Conservation (phyloP, 92 coral and sea anemone genomes). For the Porites rus region DNA sequence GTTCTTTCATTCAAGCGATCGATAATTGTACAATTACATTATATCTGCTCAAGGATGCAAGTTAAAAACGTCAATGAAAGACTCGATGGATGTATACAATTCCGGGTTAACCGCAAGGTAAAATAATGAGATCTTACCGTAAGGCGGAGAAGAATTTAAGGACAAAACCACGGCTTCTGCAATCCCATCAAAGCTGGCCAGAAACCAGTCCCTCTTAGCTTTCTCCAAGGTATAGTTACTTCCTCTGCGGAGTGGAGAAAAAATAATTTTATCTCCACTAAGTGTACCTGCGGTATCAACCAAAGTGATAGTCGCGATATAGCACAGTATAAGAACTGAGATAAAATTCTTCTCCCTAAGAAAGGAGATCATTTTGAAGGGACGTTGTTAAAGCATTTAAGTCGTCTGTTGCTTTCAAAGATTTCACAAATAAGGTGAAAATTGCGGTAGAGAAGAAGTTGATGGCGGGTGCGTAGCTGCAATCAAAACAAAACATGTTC, state of each 20-base stretch:
- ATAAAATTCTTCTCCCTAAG: conserved; percentile 24
- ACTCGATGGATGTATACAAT: background rate
- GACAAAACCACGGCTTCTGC: conserved; percentile 67
- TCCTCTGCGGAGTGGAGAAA: conserved; percentile 61
- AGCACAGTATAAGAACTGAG: background rate
- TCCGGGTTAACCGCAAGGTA: no score
- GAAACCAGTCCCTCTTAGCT: conserved; percentile 71
- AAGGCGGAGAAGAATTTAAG: conserved; percentile 73
- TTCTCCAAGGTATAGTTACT: conserved; percentile 58
- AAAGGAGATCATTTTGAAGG: conserved; percentile 32
- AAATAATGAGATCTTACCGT: conserved; percentile 65
- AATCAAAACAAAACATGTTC: conserved; percentile 48
- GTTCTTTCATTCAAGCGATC: background rate
- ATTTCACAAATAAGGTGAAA: background rate
- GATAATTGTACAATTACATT: background rate
- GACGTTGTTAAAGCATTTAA: conserved; percentile 4
- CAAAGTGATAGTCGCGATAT: background rate
- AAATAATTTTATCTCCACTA: conserved; percentile 55
- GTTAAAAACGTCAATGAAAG: background rate
- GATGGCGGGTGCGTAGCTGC: conserved; percentile 26
- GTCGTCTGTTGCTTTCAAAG: background rate
- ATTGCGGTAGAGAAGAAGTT: background rate
- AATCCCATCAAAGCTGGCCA: conserved; percentile 71
- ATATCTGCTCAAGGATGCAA: background rate
- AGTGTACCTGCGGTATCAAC: conserved; percentile 23